phyloP scores from a whole-genome alignment of 2,797 vertebrate genomes.

The Chromis chromis region DNA sequence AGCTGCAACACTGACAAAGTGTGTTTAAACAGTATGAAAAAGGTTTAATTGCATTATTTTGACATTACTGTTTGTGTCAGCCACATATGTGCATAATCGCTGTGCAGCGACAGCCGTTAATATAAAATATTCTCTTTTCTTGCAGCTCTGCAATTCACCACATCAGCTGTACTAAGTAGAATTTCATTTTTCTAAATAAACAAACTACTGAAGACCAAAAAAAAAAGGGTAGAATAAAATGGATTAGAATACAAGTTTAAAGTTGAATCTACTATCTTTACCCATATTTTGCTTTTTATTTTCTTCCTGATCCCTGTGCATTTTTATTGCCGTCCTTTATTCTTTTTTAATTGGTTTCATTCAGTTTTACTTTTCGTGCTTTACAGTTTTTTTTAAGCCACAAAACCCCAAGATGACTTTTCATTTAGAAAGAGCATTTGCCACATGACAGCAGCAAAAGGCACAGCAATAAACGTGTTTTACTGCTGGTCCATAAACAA shows the following conservation, averaged over 20 bases:
- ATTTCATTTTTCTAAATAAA: background rate
- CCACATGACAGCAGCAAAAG: constrained; percentile 44
- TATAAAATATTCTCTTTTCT: background rate
- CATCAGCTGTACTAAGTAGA: background rate
- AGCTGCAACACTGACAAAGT: background rate
- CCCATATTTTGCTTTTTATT: background rate
- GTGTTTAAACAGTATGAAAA: constrained; percentile 7
- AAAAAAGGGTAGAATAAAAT: background rate
- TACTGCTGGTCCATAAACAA: constrained; percentile 43
- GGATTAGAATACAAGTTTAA: background rate
- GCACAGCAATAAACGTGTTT: constrained; percentile 42
- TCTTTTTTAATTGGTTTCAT: background rate
- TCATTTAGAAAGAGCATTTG: constrained; percentile 32
- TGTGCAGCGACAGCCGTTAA: background rate
- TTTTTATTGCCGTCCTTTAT: background rate
- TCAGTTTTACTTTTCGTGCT: background rate
- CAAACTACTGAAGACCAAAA: background rate
- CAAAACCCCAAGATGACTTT: constrained; percentile 19
- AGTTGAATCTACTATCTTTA: background rate
- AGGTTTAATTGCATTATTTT: constrained; percentile 13
- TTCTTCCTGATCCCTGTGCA: background rate
- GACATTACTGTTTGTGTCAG: background rate
- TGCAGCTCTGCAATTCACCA: background rate
- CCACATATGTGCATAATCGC: background rate
- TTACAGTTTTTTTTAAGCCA: background rate